These are phyloP conservation scores for Periophthalmus modestus DNA, from an alignment of 2,113 vertebrate species.

Conservation along the genomic window DNA sequence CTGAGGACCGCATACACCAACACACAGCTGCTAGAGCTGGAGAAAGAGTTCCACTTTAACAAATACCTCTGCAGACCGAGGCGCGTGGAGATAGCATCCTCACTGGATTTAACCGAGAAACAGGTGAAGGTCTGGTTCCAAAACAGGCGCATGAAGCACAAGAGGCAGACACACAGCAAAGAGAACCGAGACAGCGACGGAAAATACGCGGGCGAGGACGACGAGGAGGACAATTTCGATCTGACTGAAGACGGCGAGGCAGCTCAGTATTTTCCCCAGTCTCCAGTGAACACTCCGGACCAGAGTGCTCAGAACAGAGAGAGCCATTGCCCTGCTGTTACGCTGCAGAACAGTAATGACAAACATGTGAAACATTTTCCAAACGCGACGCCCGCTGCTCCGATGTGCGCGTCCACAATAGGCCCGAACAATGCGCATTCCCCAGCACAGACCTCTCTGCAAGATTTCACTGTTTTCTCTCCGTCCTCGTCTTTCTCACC, in stretches of 20 bases:
- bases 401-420: slow-evolving; percentile 90
- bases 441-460: slow-evolving; percentile 87
- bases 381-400: slow-evolving; percentile 89
- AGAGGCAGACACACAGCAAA: slow-evolving; percentile 94
- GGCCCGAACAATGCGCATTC: slow-evolving; percentile 92
- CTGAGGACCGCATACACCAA: slow-evolving; percentile 97
- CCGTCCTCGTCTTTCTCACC: slow-evolving; percentile 92
- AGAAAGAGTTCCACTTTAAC: slow-evolving; percentile 99
- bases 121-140: slow-evolving; percentile 99
- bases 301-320: slow-evolving; percentile 89
- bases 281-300: slow-evolving; percentile 84
- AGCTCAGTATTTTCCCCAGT: slow-evolving; percentile 86
- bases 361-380: slow-evolving; percentile 98
- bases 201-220: slow-evolving; percentile 85
- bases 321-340: slow-evolving; percentile 83
- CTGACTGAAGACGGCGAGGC: slow-evolving; percentile 79
- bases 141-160: slow-evolving; percentile 98
- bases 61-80: slow-evolving; percentile 97
- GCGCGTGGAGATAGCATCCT: slow-evolving; percentile 92
- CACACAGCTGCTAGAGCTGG: slow-evolving; percentile 97
- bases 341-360: slow-evolving; percentile 90
- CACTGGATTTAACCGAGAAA: slow-evolving; percentile 95
- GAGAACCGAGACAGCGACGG: slow-evolving; percentile 92
- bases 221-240: slow-evolving; percentile 84
- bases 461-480: slow-evolving; percentile 89